Percentiles rank a stretch among this genome's conserved stretches.
Evolutionary conservation across 2,797 vertebrate species (phyloP).

Genomic region (Eurystomus glaucurus): DNA sequence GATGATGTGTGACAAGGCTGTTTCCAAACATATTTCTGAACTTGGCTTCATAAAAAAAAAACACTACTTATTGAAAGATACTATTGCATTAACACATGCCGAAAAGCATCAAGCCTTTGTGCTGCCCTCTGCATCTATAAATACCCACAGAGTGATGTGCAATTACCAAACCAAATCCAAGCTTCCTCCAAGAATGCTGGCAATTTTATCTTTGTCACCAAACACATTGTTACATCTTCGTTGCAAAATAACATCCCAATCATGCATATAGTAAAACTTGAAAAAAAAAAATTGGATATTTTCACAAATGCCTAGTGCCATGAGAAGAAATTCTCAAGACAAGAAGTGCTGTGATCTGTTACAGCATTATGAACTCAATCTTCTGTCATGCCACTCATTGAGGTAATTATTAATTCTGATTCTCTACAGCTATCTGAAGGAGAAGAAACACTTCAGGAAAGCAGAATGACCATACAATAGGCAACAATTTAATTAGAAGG

Average conservation of each 20-base stretch:
- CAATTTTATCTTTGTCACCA: neutral
- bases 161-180: neutral
- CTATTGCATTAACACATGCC: neutral
- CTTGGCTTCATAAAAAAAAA: neutral
- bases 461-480: neutral
- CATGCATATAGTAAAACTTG: neutral
- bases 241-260: neutral
- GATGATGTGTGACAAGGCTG: slow-evolving; percentile 7
- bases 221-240: neutral
- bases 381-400: neutral
- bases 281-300: neutral
- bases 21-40: slow-evolving; percentile 26
- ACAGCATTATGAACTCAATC: neutral
- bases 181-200: neutral
- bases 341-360: neutral
- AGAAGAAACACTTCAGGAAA: slow-evolving; percentile 13
- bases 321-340: neutral
- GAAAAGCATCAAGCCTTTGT: neutral
- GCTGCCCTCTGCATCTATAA: neutral
- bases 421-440: neutral
- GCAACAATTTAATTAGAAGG: slow-evolving; percentile 1
- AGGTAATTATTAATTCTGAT: neutral
- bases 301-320: neutral
- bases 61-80: neutral
- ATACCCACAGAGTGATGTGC: neutral